Evolutionary conservation across 1,140 invertebrate genomes (phyloP).

Genomic region (Drosophila sechellia): DNA sequence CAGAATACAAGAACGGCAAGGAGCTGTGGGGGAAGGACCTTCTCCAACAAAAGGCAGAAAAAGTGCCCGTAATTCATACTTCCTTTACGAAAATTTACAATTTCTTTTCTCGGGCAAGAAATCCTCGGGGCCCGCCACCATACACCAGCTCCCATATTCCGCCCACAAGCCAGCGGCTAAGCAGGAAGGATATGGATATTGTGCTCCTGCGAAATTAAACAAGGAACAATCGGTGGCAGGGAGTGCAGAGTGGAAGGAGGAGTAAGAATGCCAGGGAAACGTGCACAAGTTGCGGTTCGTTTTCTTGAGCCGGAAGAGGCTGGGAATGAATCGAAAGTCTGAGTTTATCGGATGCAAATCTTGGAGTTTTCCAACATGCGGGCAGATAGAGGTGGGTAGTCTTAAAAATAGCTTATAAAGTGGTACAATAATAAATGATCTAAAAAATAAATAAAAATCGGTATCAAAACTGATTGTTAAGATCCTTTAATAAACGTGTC

Average conservation of each 20-base stretch:
- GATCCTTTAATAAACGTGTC: too few relatives aligned
- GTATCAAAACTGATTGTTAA: background rate
- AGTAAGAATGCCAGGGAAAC: conserved; percentile 50
- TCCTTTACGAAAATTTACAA: conserved; percentile 69
- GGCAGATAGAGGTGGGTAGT: background rate
- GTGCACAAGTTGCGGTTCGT: conserved; percentile 81
- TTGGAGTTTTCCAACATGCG: conserved; percentile 23
- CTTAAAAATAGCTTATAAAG: background rate
- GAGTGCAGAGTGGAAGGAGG: too few relatives aligned
- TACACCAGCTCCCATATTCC: conserved; percentile 1
- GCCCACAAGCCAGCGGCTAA: conserved; percentile 47
- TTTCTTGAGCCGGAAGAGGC: conserved; percentile 38
- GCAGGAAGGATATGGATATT: conserved; percentile 68
- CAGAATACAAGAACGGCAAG: conserved; percentile 37
- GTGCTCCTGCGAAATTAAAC: conserved; percentile 74
- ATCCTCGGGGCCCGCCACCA: conserved; percentile 18
- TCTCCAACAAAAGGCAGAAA: conserved; percentile 37
- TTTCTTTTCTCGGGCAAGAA: conserved; percentile 67
- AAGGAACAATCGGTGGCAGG: conserved; percentile 21
- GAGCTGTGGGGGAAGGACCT: conserved; percentile 1
- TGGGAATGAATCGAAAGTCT: conserved; percentile 12
- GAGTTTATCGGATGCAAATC: conserved; percentile 54
- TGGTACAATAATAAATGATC: too few relatives aligned
- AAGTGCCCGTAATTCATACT: conserved; percentile 65
- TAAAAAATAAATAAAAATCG: background rate